Conservation (phyloP, 1,140 invertebrate genomes). For the Drosophila azteca region DNA sequence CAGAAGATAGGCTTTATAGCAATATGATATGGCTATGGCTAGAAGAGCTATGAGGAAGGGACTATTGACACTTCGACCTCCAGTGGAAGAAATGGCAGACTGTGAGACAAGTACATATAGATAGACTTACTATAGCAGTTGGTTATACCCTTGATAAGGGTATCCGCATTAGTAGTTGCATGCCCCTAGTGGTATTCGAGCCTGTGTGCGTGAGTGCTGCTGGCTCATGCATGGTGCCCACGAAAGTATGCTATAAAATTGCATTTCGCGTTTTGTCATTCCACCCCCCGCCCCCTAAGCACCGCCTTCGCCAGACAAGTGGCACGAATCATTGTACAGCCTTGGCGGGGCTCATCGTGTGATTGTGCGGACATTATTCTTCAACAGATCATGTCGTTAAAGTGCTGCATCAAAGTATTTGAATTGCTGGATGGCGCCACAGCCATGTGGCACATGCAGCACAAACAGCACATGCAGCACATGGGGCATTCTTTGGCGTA, state of each 20-base stretch:
- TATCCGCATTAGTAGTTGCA: slow-evolving; percentile 9
- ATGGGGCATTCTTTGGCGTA: no score
- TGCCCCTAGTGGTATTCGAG: neutral
- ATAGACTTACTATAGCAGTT: no score
- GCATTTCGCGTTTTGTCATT: slow-evolving; percentile 37
- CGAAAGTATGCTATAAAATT: slow-evolving; percentile 70
- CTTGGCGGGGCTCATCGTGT: no score
- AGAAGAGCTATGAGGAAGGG: neutral
- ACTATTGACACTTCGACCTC: no score
- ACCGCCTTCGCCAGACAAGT: neutral
- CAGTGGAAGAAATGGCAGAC: no score
- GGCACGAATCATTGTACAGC: no score
- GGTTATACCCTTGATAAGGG: neutral
- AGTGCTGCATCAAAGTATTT: no score
- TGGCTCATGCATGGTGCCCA: slow-evolving; percentile 57
- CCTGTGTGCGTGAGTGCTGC: slow-evolving; percentile 14
- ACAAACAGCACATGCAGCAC: neutral
- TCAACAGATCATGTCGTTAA: no score
- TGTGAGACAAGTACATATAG: no score
- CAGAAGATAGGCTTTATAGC: no score
- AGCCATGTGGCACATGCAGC: neutral
- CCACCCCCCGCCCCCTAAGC: neutral
- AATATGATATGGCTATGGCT: no score
- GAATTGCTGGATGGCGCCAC: neutral
- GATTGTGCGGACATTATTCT: no score